Evolutionary conservation across 1,140 invertebrate species (phyloP), one percentile per base, ranked within the genome.

Genomic region (Scylla paramamosain): DNA sequence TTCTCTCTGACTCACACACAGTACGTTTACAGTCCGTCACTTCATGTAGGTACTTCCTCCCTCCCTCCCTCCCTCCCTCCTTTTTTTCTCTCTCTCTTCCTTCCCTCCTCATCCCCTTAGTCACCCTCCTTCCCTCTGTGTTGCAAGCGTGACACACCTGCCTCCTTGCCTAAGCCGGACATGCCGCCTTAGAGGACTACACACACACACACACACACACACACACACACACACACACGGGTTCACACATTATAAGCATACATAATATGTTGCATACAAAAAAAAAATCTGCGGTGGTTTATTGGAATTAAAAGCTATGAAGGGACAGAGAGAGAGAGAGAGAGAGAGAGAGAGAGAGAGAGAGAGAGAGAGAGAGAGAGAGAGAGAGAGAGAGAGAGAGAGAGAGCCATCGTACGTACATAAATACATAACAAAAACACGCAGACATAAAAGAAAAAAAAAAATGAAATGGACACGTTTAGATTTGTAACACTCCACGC

Each of bases 121-220:
- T 59, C 52, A 59, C 52, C 10, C 52, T 59, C 16, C 52, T 59
- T 59, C 52, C 52, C 16, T 77, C 20, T n/a, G 67, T 77, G 67
- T 77, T 77, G 67, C 67, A 77, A 77, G 67, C 67, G 67, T 77
- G 67, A 25, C 67, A n/a, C 67, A 77, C 67, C 67, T 77, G 67
- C 67, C 67, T 77, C 20, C 67, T 77, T 77, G 25, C 67, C 67
- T 77, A 77, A 77, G 67, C 67, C 67, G 25, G 20, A 77, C 25
- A 77, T 77, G 67, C 16, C 84, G 14, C 39, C 6, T 4, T 84
- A 25, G 14, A 12, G 83, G 83, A n/a, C 8, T 28, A 48, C 45
- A 91, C 45, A 91, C 45, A 91, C 45, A 67, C 39, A 91, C 45
- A 91, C 25, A 91, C 89, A 91, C 45, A 91, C 45, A 67, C 48